These are phyloP conservation scores for Hemibagrus wyckioides DNA, from an alignment of 2,113 vertebrate species.

Conservation along the genomic window DNA sequence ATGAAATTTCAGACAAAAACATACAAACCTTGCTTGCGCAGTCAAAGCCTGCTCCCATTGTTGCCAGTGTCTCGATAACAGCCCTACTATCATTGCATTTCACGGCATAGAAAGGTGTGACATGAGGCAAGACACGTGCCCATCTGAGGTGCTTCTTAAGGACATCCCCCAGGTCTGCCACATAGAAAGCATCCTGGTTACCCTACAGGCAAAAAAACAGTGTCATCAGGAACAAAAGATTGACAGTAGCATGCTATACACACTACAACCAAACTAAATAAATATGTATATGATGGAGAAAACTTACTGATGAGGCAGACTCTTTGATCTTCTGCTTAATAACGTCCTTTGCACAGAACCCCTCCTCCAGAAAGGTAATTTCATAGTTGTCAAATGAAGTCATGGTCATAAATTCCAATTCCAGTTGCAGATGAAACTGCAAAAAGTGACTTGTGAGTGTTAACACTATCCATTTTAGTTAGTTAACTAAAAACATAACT, in stretches of 20 bases:
- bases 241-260: neutral
- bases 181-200: constrained; percentile 95
- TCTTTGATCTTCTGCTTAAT: constrained; percentile 96
- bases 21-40: constrained; percentile 93
- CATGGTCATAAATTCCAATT: constrained; percentile 71
- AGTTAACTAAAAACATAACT: too few relatives aligned
- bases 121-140: constrained; percentile 84
- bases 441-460: neutral
- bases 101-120: constrained; percentile 93
- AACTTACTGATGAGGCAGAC: constrained; percentile 85
- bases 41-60: constrained; percentile 91
- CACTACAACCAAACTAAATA: neutral
- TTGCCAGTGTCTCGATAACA: constrained; percentile 85
- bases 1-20: neutral
- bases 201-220: constrained; percentile 72
- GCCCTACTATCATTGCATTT: constrained; percentile 92
- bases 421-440: constrained; percentile 68
- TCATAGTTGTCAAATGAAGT: constrained; percentile 80
- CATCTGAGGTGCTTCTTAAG: constrained; percentile 92
- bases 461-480: neutral
- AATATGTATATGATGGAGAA: neutral
- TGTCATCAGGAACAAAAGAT: neutral
- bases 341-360: constrained; percentile 90
- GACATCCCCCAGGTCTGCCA: constrained; percentile 93
- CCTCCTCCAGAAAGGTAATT: constrained; percentile 90